Evolutionary conservation across 2,113 vertebrate genomes (phyloP).

Genomic region (Morone saxatilis): DNA sequence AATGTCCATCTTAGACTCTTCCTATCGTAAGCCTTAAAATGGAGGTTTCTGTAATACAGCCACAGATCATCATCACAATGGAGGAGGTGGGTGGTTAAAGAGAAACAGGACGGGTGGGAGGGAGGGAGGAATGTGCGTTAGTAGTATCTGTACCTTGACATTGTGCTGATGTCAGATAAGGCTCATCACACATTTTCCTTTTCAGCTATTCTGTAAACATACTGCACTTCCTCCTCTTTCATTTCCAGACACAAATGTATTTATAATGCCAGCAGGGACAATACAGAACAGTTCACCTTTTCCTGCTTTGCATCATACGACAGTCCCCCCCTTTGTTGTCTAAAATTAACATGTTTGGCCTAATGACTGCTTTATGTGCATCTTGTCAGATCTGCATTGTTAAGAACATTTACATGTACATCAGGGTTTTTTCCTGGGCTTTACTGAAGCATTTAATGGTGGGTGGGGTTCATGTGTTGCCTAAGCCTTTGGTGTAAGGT

Average conservation of each 20-base stretch:
- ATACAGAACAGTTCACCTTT: not conserved
- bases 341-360: not conserved
- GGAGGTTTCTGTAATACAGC: no score
- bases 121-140: not conserved
- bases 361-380: not conserved
- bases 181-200: conserved; percentile 56
- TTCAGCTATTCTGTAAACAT: conserved; percentile 44
- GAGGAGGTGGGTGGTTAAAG: not conserved
- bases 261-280: not conserved
- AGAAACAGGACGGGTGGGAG: not conserved
- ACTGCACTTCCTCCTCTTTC: not conserved
- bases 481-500: not conserved
- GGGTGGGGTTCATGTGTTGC: not conserved
- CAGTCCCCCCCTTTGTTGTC: not conserved
- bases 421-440: not conserved
- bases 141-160: conserved; percentile 11
- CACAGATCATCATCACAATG: not conserved
- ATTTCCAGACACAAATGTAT: not conserved
- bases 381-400: not conserved
- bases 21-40: no score
- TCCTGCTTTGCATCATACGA: not conserved
- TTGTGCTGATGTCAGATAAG: conserved; percentile 60
- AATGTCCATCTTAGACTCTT: no score
- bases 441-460: not conserved
- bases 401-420: not conserved